phyloP scores from a whole-genome alignment of 2,113 vertebrate species.

The Phalacrocorax brasilianus region DNA sequence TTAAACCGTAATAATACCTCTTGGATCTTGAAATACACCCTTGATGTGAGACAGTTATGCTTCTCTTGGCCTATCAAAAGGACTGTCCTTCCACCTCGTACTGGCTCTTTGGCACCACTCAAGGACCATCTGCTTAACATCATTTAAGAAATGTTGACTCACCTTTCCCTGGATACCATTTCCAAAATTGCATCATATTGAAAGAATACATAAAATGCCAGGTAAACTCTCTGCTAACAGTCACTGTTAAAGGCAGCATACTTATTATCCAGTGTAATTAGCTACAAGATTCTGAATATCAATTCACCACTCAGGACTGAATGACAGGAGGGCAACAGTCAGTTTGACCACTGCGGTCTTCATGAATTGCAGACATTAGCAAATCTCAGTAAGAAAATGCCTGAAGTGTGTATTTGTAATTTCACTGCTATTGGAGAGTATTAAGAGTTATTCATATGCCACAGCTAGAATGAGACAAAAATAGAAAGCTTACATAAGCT shows the following conservation, averaged over 20 bases:
- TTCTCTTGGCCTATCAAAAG: neutral
- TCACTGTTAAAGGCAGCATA: neutral
- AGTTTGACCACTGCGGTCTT: slow-evolving; percentile 2
- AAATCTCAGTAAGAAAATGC: slow-evolving; percentile 9
- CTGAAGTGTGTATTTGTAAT: neutral
- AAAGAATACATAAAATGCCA: neutral
- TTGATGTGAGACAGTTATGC: neutral
- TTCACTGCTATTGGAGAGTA: neutral
- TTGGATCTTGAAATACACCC: neutral
- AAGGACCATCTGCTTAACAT: neutral
- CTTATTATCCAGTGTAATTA: neutral
- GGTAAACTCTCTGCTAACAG: neutral
- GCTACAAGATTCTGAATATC: neutral
- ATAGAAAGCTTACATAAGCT: slow-evolving; percentile 17
- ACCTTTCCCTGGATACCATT: neutral
- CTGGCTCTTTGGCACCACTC: neutral
- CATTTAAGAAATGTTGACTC: neutral
- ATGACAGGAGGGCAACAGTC: neutral
- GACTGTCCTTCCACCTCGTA: neutral
- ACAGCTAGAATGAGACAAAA: neutral
- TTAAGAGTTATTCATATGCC: slow-evolving; percentile 1
- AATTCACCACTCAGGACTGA: neutral
- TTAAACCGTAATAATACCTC: neutral
- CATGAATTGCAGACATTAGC: slow-evolving; percentile 9
- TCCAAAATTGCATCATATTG: neutral